These are phyloP conservation scores for Poecilia velifera DNA, from an alignment of 2,797 vertebrate genomes.

Conservation along the genomic window DNA sequence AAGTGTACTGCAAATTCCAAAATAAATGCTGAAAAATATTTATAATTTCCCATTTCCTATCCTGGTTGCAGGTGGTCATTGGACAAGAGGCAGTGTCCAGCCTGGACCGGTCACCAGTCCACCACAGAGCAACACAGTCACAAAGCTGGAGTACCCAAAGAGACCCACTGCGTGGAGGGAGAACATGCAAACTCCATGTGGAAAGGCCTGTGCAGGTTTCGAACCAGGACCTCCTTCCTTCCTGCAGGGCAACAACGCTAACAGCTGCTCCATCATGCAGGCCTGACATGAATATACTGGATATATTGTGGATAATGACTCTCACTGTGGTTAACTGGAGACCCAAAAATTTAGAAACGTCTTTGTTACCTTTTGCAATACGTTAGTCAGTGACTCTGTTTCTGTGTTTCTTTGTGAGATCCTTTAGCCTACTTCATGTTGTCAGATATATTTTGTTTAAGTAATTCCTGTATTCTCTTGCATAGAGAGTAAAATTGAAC, in stretches of 20 bases:
- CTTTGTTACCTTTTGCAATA: neutral
- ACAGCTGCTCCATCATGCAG: neutral
- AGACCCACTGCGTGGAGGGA: neutral
- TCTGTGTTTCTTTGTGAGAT: neutral
- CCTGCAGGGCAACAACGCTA: neutral
- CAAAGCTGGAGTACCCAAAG: constrained; percentile 5
- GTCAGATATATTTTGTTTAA: neutral
- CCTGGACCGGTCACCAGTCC: neutral
- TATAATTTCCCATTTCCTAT: neutral
- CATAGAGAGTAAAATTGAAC: neutral
- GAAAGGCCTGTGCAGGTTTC: neutral
- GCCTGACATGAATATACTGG: neutral
- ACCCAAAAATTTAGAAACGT: neutral
- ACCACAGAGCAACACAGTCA: neutral
- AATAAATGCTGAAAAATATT: neutral
- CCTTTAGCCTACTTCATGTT: neutral
- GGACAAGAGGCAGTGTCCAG: neutral
- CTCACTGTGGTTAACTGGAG: neutral
- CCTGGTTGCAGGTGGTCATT: neutral
- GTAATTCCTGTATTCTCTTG: neutral
- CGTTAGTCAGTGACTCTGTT: neutral
- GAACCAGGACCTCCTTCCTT: neutral
- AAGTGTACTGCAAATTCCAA: neutral
- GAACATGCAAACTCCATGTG: neutral
- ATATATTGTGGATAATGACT: neutral